These are phyloP conservation scores for Ditula angustiorana DNA, from an alignment of 2,888 invertebrate species.

Conservation along the genomic window DNA sequence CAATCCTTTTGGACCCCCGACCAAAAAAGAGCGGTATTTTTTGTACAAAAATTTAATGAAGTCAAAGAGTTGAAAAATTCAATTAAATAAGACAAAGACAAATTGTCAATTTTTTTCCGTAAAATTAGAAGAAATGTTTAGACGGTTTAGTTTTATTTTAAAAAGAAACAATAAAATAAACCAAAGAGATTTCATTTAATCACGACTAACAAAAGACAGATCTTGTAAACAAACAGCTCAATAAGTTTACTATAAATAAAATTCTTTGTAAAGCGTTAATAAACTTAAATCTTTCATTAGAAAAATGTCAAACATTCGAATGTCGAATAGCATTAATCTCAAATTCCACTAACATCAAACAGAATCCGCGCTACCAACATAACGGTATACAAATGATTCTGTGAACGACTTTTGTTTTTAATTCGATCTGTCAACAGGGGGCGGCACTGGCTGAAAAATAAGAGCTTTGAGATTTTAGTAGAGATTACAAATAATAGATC, in stretches of 20 bases:
- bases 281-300: slow-evolving; percentile 22
- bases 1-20: no score
- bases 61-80: no score
- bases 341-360: slow-evolving; percentile 33
- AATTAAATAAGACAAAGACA: no score
- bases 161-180: neutral
- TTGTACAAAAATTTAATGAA: no score
- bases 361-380: slow-evolving; percentile 2
- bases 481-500: no score
- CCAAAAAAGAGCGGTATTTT: no score
- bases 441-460: slow-evolving; percentile 12
- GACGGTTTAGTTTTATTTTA: no score
- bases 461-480: neutral
- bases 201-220: slow-evolving; percentile 29
- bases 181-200: neutral
- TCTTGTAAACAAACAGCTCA: slow-evolving; percentile 38
- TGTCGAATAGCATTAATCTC: slow-evolving; percentile 28
- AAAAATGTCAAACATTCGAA: slow-evolving; percentile 27
- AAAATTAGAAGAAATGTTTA: no score
- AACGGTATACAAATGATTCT: slow-evolving; percentile 14
- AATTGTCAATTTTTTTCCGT: no score
- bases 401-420: slow-evolving; percentile 24
- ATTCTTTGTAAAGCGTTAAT: slow-evolving; percentile 31
- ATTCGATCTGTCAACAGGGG: slow-evolving; percentile 26
- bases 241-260: slow-evolving; percentile 39